Percentiles rank a stretch among this genome's conserved stretches.
These are phyloP conservation scores for Lamprologus lemairii DNA, from an alignment of 2,113 vertebrate genomes.

Conservation along the genomic window DNA sequence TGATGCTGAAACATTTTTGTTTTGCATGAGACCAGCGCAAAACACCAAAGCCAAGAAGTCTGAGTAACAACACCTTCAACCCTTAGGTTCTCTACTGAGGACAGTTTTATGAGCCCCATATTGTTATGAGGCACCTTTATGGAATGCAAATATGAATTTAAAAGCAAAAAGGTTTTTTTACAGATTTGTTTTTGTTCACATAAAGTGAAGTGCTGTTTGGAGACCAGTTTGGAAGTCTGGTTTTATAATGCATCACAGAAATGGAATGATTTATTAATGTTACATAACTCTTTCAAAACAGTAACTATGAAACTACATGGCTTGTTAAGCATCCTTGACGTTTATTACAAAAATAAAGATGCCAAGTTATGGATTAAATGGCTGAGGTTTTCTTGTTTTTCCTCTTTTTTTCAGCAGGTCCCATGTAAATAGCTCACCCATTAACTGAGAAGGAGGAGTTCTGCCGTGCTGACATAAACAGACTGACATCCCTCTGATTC, in stretches of 20 bases:
- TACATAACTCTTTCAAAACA: not conserved
- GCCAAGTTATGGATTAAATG: not conserved
- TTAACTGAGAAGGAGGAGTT: constrained; percentile 26
- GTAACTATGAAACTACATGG: not conserved
- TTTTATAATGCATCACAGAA: not conserved
- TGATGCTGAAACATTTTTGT: not conserved
- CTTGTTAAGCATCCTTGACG: not conserved
- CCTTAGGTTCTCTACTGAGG: not conserved
- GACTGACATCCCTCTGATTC: not conserved
- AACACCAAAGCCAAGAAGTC: not conserved
- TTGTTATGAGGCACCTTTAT: not conserved
- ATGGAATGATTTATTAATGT: not conserved
- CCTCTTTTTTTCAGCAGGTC: not conserved
- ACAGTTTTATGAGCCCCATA: not conserved
- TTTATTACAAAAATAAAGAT: not conserved
- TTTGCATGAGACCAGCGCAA: not conserved
- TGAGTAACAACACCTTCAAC: not conserved
- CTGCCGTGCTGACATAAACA: not conserved
- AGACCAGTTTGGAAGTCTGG: not conserved
- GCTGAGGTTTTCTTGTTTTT: not conserved
- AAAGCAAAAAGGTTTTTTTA: accelerated
- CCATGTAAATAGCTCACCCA: constrained; percentile 32
- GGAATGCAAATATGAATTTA: not conserved
- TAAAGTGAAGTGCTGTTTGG: not conserved
- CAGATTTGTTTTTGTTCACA: not conserved